Percentiles rank a stretch among this genome's conserved stretches.
phyloP scores from a whole-genome alignment of 2,113 vertebrate genomes.

The Gavialis gangeticus region DNA sequence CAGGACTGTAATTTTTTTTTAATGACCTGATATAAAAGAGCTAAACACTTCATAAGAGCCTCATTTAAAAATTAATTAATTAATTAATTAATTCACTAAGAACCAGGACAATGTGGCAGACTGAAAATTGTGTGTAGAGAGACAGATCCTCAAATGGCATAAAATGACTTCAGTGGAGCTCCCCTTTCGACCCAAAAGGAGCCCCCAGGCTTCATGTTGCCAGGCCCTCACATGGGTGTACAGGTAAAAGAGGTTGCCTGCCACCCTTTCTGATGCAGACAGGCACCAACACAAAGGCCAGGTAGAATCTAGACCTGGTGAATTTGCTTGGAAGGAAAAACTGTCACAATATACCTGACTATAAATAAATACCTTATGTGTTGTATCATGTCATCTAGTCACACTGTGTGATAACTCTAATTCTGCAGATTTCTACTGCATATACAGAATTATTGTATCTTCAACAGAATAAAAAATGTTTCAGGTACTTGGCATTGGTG shows the following conservation, averaged over 20 bases:
- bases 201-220: constrained; percentile 9
- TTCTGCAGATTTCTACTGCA: not conserved
- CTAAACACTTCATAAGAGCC: constrained; percentile 50
- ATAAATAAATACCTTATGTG: constrained; percentile 22
- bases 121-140: constrained; percentile 55
- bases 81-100: constrained; percentile 8
- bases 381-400: not conserved
- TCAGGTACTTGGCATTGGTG: too few species aligned
- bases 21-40: constrained; percentile 58
- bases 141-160: constrained; percentile 18
- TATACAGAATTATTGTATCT: too few species aligned
- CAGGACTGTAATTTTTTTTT: constrained; percentile 52
- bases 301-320: constrained; percentile 35
- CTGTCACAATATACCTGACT: constrained; percentile 34
- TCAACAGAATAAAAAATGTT: too few species aligned
- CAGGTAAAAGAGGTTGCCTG: not conserved
- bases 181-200: not conserved
- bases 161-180: not conserved
- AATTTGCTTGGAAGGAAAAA: constrained; percentile 54
- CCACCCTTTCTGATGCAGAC: constrained; percentile 36
- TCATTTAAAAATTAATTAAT: not conserved
- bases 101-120: constrained; percentile 39
- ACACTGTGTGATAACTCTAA: constrained; percentile 3
- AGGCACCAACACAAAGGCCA: constrained; percentile 3
- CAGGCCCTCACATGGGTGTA: not conserved